Evolutionary conservation across 2,888 invertebrate species (phyloP), one percentile per base, ranked within the genome.

Genomic region (Scaptomyza caliginosa): DNA sequence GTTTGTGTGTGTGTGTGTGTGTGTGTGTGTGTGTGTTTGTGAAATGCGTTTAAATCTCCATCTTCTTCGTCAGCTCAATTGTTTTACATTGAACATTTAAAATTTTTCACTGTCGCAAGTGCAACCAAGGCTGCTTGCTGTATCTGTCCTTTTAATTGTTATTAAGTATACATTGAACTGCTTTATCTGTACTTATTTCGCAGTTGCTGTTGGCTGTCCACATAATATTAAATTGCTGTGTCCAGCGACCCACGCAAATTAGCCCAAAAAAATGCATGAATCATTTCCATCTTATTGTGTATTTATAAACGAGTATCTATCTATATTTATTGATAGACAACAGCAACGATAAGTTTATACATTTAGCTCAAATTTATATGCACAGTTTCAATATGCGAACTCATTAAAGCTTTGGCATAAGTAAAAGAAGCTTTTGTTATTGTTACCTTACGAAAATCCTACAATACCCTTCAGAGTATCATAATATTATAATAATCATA

Each of bases 211-310:
- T 48, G 28, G 19, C 39, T 36, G 36, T 6, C 26, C 32, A 54
- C 54, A 50, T 34, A 7, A 1, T 13, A 34, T 57, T 52, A 56
- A 17, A 55, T 39, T 26, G 51, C 28, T 30, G 42, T 24, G 54
- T 83, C 62, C 78, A 69, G 69, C n/a, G 10, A 46, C 78, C 88
- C 79, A 87, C 79, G 59, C 83, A 50, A 43, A 58, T 46, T 11
- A 43, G 16, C 16, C 3, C 46, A 49, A 62, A 57, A 26, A 24
- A 24, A 30, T 46, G 23, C 16, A 56, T 79, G 79, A 79, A 60
- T 79, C 79, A 79, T 69, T 54, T 62, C 2, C 40, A 40, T 21
- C 51, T 56, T 46, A 58, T 23, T 45, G 57, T 67, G 38, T 76
- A 80, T 86, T 77, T 80, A 86, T 86, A 86, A 67, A 56, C 51